phyloP scores from a whole-genome alignment of 2,888 invertebrate genomes.

The Xylocampa areola region DNA sequence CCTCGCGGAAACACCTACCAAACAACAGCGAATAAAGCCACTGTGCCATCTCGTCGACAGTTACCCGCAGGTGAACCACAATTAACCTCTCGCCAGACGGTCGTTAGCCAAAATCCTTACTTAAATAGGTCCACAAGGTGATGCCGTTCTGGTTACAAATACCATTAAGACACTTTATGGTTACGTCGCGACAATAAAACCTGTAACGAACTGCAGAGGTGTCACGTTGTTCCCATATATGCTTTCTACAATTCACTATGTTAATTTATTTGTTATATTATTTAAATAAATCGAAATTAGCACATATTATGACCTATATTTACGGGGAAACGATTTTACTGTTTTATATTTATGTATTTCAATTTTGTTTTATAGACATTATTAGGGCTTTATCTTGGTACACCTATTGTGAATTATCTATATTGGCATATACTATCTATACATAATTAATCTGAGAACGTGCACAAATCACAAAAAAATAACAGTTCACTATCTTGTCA shows the following conservation, averaged over 20 bases:
- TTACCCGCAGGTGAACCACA: conserved; percentile 82
- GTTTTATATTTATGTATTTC: conserved; percentile 1
- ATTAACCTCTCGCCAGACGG: conserved; percentile 83
- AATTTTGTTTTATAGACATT: too few relatives aligned
- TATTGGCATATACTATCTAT: too few relatives aligned
- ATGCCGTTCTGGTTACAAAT: conserved; percentile 74
- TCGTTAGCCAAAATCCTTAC: conserved; percentile 77
- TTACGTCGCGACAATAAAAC: conserved; percentile 74
- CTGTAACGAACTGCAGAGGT: conserved; percentile 72
- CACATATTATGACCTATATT: not conserved
- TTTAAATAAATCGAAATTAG: conserved; percentile 5
- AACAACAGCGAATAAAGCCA: conserved; percentile 74
- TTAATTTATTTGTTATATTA: conserved; percentile 22
- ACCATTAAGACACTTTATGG: conserved; percentile 76
- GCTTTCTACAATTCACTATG: conserved; percentile 56
- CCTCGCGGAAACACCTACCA: conserved; percentile 64
- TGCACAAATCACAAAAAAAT: too few relatives aligned
- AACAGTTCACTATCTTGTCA: too few relatives aligned
- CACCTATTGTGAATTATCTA: too few relatives aligned
- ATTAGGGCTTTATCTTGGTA: too few relatives aligned
- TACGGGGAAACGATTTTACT: not conserved
- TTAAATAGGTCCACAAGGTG: conserved; percentile 77
- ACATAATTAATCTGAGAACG: too few relatives aligned
- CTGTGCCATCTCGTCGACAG: conserved; percentile 70
- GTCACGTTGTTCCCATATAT: conserved; percentile 56